Conservation (phyloP, 2,888 invertebrate genomes). For the Caenorhabditis sulstoni region DNA sequence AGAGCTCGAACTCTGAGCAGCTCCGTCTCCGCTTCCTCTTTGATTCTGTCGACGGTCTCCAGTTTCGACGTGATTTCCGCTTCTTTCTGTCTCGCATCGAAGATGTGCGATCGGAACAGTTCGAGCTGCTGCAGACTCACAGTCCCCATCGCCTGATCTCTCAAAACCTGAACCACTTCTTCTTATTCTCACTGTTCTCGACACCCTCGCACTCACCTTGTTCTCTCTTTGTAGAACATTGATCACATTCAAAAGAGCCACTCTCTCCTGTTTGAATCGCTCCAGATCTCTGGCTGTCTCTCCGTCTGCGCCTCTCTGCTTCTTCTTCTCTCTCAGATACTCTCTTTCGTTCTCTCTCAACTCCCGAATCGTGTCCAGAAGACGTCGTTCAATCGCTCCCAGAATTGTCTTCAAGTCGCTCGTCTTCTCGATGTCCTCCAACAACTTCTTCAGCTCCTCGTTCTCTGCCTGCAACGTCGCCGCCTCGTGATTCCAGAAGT, state of each 20-base stretch:
- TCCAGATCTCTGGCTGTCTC: conserved; percentile 39
- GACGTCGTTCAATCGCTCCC: conserved; percentile 74
- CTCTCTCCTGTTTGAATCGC: conserved; percentile 39
- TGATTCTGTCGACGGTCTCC: conserved; percentile 23
- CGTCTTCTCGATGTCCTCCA: conserved; percentile 76
- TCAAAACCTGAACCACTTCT: conserved; percentile 30
- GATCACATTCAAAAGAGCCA: conserved; percentile 45
- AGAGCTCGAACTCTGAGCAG: conserved; percentile 30
- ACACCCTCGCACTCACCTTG: conserved; percentile 12
- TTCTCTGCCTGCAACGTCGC: conserved; percentile 70
- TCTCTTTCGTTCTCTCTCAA: conserved; percentile 72
- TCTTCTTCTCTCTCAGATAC: conserved; percentile 55
- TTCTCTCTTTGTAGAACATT: conserved; percentile 57
- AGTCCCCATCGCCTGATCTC: conserved; percentile 52
- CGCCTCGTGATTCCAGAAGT: conserved; percentile 70
- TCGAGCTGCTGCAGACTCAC: conserved; percentile 57
- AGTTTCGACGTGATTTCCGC: conserved; percentile 10
- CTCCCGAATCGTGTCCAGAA: conserved; percentile 75
- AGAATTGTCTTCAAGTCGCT: conserved; percentile 74
- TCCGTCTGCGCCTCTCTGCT: conserved; percentile 50
- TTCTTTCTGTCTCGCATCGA: conserved; percentile 41
- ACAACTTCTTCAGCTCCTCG: conserved; percentile 72
- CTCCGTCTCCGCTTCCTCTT: conserved; percentile 36
- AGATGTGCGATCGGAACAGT: conserved; percentile 33
- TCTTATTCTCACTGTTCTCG: not conserved